Conservation (phyloP, 2,888 invertebrate genomes). For the Horisme vitalbata region DNA sequence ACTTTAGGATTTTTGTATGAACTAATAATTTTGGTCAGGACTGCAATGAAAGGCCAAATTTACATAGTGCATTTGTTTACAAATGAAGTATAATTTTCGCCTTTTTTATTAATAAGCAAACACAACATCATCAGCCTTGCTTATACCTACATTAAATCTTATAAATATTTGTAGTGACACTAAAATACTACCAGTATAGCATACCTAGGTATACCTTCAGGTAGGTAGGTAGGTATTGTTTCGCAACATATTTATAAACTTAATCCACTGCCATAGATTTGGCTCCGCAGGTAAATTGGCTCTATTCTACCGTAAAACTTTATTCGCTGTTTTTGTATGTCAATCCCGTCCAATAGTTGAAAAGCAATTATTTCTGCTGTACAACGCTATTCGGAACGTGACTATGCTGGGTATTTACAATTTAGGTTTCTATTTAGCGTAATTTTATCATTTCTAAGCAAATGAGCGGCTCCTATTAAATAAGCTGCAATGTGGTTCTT, state of each 20-base stretch:
- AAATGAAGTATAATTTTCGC: no score
- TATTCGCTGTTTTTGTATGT: slow-evolving; percentile 27
- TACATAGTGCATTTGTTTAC: no score
- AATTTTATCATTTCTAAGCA: slow-evolving; percentile 32
- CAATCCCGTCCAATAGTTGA: slow-evolving; percentile 21
- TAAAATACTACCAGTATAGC: no score
- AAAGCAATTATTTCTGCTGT: slow-evolving; percentile 31
- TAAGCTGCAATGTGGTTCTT: slow-evolving; percentile 6
- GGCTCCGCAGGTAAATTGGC: slow-evolving; percentile 10
- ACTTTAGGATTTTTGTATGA: no score
- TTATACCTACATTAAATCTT: no score
- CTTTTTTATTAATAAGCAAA: no score
- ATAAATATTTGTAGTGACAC: no score
- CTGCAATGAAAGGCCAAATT: no score
- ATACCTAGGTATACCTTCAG: no score
- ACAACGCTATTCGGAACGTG: slow-evolving; percentile 30
- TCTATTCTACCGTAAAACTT: slow-evolving; percentile 19
- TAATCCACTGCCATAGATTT: slow-evolving; percentile 9
- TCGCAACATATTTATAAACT: slow-evolving; percentile 3
- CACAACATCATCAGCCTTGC: no score
- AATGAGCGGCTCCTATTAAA: slow-evolving; percentile 9
- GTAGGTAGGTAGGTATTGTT: background rate
- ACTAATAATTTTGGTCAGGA: no score
- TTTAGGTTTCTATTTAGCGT: slow-evolving; percentile 23
- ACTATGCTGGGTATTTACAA: slow-evolving; percentile 19